A percentile compares a stretch with the other conserved stretches of the same genome.
These are phyloP conservation scores for Chaetops frenatus DNA, from an alignment of 2,113 vertebrate species.

Conservation along the genomic window DNA sequence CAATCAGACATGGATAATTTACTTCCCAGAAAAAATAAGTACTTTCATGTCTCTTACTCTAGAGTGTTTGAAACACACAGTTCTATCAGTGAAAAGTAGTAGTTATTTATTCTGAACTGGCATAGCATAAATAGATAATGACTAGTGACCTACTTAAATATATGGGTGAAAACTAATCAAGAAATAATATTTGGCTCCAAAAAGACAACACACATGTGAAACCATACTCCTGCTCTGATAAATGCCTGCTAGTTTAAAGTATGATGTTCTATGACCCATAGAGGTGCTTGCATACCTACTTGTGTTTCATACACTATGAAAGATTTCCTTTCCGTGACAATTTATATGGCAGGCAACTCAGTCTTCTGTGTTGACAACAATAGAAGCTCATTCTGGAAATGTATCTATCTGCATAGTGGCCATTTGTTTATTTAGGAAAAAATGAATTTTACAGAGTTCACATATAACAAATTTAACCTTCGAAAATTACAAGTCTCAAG, in stretches of 20 bases:
- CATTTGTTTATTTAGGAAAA: background rate
- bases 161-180: background rate
- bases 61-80: background rate
- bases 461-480: background rate
- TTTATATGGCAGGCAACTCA: background rate
- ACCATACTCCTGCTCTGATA: background rate
- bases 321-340: background rate
- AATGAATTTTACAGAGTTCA: background rate
- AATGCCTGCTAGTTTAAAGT: background rate
- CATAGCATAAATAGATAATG: constrained; percentile 19
- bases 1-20: constrained; percentile 3
- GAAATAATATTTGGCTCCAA: background rate
- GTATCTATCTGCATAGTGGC: background rate
- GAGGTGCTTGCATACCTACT: background rate
- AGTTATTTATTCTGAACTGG: background rate
- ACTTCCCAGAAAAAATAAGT: background rate
- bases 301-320: background rate
- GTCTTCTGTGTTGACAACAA: background rate
- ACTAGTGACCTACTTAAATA: constrained; percentile 9
- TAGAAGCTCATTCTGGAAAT: background rate
- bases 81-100: background rate
- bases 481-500: background rate
- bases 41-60: background rate
- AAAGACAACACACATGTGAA: background rate
- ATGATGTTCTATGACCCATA: background rate